phyloP scores from a whole-genome alignment of 1,140 invertebrate genomes.

The Cherax quadricarinatus region DNA sequence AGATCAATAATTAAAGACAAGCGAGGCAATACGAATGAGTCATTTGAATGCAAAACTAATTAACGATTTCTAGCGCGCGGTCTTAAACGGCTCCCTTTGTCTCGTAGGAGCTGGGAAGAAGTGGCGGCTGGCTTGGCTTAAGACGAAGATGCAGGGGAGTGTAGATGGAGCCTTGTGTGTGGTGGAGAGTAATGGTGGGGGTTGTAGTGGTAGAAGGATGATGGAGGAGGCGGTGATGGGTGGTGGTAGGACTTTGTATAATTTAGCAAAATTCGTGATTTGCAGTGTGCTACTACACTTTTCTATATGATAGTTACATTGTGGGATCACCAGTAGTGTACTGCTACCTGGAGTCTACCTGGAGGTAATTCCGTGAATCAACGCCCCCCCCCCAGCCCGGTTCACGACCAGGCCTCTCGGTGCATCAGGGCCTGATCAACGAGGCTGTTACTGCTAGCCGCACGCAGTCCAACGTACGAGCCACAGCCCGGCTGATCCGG shows the following conservation, averaged over 20 bases:
- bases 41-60: slow-evolving; percentile 71
- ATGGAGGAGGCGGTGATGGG: not conserved
- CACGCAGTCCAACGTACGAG: too few relatives aligned
- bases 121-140: slow-evolving; percentile 29
- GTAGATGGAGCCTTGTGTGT: not conserved
- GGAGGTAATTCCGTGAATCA: too few relatives aligned
- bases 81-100: slow-evolving; percentile 61
- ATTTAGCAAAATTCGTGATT: not conserved
- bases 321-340: not conserved
- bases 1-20: slow-evolving; percentile 70
- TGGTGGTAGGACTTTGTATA: not conserved
- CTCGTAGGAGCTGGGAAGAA: slow-evolving; percentile 11
- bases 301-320: too few relatives aligned
- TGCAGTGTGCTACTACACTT: not conserved
- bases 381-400: too few relatives aligned
- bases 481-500: too few relatives aligned
- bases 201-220: not conserved
- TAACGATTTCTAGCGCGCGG: slow-evolving; percentile 65
- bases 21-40: slow-evolving; percentile 69
- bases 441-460: too few relatives aligned
- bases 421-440: too few relatives aligned
- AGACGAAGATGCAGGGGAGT: not conserved
- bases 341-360: too few relatives aligned
- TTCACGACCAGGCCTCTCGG: too few relatives aligned
- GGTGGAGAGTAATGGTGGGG: not conserved